Conservation (phyloP, 2,113 vertebrate species). For the Phylloscopus trochiloides region DNA sequence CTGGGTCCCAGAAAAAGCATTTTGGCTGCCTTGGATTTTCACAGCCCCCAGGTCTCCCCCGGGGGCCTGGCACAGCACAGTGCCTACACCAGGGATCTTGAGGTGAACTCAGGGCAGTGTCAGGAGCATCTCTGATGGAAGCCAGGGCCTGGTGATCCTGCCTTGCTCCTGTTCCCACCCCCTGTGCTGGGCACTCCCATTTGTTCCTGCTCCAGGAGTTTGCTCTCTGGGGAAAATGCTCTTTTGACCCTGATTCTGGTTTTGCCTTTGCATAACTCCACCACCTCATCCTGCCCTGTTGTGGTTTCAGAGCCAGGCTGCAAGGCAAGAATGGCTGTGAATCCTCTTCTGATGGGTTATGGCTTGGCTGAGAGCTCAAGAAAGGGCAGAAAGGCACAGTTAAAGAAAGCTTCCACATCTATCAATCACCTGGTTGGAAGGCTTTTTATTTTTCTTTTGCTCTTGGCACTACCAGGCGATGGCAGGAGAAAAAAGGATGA, state of each 20-base stretch:
- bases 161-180: not conserved
- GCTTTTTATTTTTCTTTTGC: not conserved
- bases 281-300: not conserved
- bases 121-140: not conserved
- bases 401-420: not conserved
- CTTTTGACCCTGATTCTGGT: not conserved
- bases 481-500: not conserved
- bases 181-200: not conserved
- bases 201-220: not conserved
- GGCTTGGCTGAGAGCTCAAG: not conserved
- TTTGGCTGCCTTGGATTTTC: not conserved
- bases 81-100: not conserved
- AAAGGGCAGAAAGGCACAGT: not conserved
- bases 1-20: not conserved
- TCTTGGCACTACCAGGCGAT: not conserved
- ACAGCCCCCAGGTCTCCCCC: not conserved
- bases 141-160: not conserved
- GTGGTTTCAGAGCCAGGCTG: slow-evolving; percentile 1
- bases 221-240: not conserved
- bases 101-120: not conserved
- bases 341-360: not conserved
- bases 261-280: not conserved
- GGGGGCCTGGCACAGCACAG: accelerated
- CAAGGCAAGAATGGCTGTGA: not conserved
- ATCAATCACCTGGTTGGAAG: not conserved